Base-by-base conservation (phyloP, 2,797 vertebrate species). In the Chaetodon trifasciatus region DNA sequence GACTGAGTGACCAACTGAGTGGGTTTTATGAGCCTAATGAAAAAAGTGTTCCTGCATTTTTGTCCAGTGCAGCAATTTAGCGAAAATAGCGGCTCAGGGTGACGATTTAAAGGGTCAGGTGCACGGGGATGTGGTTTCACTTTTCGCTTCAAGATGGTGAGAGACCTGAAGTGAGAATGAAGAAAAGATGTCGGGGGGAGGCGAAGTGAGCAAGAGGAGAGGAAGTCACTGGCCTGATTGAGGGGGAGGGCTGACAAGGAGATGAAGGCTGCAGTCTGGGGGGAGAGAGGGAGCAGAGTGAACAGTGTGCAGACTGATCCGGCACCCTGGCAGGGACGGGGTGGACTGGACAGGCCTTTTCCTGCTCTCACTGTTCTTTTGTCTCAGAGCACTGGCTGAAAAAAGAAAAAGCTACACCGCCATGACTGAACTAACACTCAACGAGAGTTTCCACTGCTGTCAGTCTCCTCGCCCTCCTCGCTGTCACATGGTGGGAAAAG, bases 401-500 rank as follows among this genome's bases (percentile, higher is more conserved):
- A 56, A 23, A 47, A 15, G n/a, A 35, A 47, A 63, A 69, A 58
- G 49, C 47, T 58, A 28, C 68, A 49, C 40, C 10, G 46, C 74
- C 53, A 24, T 32, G 62, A 68, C 63, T 76, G 55, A 81, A 74
- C 44, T 62, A 64, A 75, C 83, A 50, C 68, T 77, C 69, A 21
- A 62, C 58, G 70, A 8, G 52, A 89, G 83, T 92, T 94, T 92
- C 91, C 93, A 93, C 65, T 74, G 78, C 88, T 88, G 84, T 90
- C 86, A 61, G 70, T 85, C 83, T 81, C 68, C 63, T 81, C 28
- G 28, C 49, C 50, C 60, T 85, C 72, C 64, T 79, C 23, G 8
- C 39, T 88, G 85, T 74, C 76, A 23, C 63, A 84, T 83, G 71
- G 94, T 94, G 82, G 79, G 78, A 84, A 88, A 88, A 76, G 62